Evolutionary conservation across 2,888 invertebrate genomes (phyloP), one percentile per base, ranked within the genome.

Genomic region (Perithous albicinctus): DNA sequence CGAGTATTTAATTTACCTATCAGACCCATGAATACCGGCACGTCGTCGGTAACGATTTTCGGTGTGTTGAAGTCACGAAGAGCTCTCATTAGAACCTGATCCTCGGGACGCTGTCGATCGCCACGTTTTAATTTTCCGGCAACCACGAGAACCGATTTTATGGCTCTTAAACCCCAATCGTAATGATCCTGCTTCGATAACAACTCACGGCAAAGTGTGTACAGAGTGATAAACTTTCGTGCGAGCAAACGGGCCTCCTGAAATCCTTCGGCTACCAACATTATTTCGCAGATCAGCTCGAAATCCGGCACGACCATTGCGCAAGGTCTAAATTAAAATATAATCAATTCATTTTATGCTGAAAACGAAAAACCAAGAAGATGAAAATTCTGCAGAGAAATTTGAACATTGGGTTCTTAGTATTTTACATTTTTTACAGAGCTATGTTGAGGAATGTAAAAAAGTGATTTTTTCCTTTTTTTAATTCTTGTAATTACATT

Each of bases 221-320:
- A 98, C 10, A 98, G 94, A 0, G 98, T 98, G 90, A 99, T 98
- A 93, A 99, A 98, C 93, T 99, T 99, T 84, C 98, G 95, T 23
- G 98, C 98, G 80, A 98, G 93, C 29, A 98, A 93, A 86, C 98
- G 95, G 5, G 99, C 98, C 82, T 98, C 98, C 90, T 98, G 96
- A 93, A 99, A 98, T 48, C 98, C 99, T 93, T 99, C 98, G 4
- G 98, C 98, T 12, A 98, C 98, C 93, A 99, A 95, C 98, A 98
- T 98, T 92, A 99, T 99, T 94, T 99, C 98, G 93, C 98, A 98
- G 92, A 99, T 99, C 89, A 99, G 92, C 88, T 98, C 98, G 93
- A 98, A 98, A 93, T 99, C 99, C 0, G 99, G 99, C 12, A 99
- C 98, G 10, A 99, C 98, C 99, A 99, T 99, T 76, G 98, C 98